These are phyloP conservation scores for Halocynthia roretzi DNA, from an alignment of 23 tunicate genomes.

Conservation along the genomic window DNA sequence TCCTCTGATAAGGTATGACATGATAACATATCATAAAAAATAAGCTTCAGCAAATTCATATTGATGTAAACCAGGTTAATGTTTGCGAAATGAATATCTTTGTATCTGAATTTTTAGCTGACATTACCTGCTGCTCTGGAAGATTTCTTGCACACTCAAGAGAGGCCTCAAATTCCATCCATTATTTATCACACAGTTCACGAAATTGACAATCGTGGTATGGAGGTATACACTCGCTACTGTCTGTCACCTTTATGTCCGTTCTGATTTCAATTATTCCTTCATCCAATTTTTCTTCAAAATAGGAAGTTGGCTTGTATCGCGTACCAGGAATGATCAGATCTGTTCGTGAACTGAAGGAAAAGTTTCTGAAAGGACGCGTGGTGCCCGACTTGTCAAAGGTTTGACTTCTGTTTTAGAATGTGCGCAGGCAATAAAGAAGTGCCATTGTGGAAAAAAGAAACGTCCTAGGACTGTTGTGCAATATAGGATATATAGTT, in stretches of 20 bases:
- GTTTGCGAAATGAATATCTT: too few species aligned
- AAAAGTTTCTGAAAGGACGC: conserved; percentile 55
- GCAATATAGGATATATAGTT: too few species aligned
- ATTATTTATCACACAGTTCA: conserved; percentile 87
- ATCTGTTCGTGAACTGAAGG: conserved; percentile 60
- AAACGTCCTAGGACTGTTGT: too few species aligned
- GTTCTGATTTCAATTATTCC: not conserved
- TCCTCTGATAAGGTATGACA: conserved; percentile 31
- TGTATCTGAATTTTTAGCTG: not conserved
- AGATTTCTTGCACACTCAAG: conserved; percentile 50
- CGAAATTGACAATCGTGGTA: conserved; percentile 82
- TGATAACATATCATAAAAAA: too few species aligned
- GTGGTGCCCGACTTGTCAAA: conserved; percentile 59
- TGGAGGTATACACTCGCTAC: conserved; percentile 17
- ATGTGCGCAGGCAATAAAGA: not conserved
- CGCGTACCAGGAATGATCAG: conserved; percentile 81
- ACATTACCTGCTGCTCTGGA: conserved; percentile 24
- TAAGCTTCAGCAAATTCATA: too few species aligned
- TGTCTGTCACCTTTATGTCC: not conserved
- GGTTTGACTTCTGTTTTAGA: conserved; percentile 3
- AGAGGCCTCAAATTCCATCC: conserved; percentile 77
- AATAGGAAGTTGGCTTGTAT: conserved; percentile 23
- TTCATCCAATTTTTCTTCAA: not conserved
- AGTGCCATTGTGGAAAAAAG: too few species aligned
- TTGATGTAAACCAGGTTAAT: too few species aligned